Base-by-base conservation (phyloP, 2,888 invertebrate genomes). In the Alitta virens region DNA sequence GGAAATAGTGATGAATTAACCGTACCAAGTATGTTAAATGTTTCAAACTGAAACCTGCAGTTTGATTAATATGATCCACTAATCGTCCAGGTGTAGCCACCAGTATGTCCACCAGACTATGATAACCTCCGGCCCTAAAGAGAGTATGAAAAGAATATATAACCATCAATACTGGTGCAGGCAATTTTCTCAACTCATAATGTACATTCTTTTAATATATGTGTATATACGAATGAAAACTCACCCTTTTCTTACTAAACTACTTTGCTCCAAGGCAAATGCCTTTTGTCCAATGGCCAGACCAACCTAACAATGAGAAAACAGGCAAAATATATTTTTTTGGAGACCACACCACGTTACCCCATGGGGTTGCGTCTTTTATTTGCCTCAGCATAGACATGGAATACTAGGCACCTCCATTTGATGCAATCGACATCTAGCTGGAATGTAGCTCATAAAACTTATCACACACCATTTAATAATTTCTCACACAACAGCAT, bases 61-160 rank as follows among this genome's bases (percentile, higher is more conserved):
- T 94, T 68, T 88, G 87, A 79, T 90, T 89, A 65, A 98, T 84
- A 82, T 98, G 97, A 79, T 96, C 94, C 0, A 96, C 90, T 58
- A 98, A 84, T 62, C 97, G 87, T 16, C 96, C 96, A 27, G 96
- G 94, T 18, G 98, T 98, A 56, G 94, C 91, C 0, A 98, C 88
- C 58, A 97, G 85, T 70, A 98, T 91, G 78, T 98, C 95, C 25
- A 78, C 82, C 53, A 73, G 64, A 66, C 78, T 77, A 57, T 72
- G 65, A 61, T 65, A 74, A 5, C 75, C 76, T 21, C 71, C 60
- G 14, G 67, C 55, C 42, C 74, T 74, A 66, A 18, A 59, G 12
- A 7, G 33, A 7, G 33, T 33, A 33, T 33, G 33, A 33, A 7
- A 33, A 33, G 5, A 7, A 33, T 33, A 33, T 33, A 33, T 33